Evolutionary conservation across 2,888 invertebrate genomes (phyloP).

Genomic region (Sicus ferrugineus): DNA sequence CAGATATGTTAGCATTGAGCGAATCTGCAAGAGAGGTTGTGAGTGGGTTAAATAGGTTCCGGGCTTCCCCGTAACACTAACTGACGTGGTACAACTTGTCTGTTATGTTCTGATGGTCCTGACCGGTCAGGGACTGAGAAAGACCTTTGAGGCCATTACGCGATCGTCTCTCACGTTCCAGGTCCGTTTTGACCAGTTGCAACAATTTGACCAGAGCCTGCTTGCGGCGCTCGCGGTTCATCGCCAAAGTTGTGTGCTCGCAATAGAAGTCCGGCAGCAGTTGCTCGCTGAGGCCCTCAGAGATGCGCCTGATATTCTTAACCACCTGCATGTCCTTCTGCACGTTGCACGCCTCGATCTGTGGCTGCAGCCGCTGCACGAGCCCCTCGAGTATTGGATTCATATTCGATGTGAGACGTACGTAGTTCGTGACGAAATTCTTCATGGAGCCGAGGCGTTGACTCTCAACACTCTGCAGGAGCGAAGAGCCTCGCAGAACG

Average conservation of each 20-base stretch:
- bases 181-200: conserved; percentile 84
- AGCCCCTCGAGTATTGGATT: conserved; percentile 82
- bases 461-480: conserved; percentile 88
- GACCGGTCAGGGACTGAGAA: conserved; percentile 87
- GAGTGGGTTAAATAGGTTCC: background rate
- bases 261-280: conserved; percentile 93
- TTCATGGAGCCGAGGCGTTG: conserved; percentile 86
- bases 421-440: conserved; percentile 72
- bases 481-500: conserved; percentile 83
- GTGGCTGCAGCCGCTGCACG: conserved; percentile 55
- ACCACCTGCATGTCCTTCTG: conserved; percentile 63
- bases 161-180: conserved; percentile 88
- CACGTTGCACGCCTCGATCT: conserved; percentile 61
- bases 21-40: conserved; percentile 72
- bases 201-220: conserved; percentile 85
- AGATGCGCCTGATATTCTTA: conserved; percentile 61
- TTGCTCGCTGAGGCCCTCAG: conserved; percentile 77
- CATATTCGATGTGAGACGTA: conserved; percentile 74
- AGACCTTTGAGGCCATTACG: conserved; percentile 89
- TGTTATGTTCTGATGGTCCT: conserved; percentile 89
- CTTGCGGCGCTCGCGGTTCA: conserved; percentile 90
- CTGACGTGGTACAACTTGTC: conserved; percentile 92
- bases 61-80: conserved; percentile 35
- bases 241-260: conserved; percentile 90
- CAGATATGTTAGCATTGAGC: conserved; percentile 89